Evolutionary conservation across 2,888 invertebrate species (phyloP), one percentile per base, ranked within the genome.

Genomic region (Catocala fraxini): DNA sequence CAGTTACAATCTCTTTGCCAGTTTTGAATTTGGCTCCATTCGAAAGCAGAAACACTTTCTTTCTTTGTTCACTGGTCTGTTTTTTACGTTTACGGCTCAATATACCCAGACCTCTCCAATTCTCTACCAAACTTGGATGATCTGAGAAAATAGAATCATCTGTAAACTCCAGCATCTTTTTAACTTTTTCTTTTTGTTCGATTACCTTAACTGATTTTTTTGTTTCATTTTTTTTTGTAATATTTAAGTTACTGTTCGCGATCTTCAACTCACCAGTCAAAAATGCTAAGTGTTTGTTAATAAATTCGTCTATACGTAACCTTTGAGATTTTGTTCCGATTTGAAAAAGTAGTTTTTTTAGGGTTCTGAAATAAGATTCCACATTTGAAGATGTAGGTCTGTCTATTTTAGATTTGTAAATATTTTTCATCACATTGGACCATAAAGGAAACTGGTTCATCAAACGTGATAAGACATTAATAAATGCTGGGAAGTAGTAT

Each of bases 361-460:
- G 15, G 52, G 13, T 62, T 48, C 42, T 62, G 48, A 52, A 62
- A 61, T 61, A 61, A 51, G 56, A 56, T 61, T 61, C 41, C 35
- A 56, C 61, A 52, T 61, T 61, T 47, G 57, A 62, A 62, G 62
- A 62, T 48, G 62, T 57, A 46, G 62, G 56, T 60, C 43, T 60
- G 45, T 61, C 51, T 57, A 62, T 62, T 53, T 57, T 43, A 43
- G 52, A 57, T 6, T 53, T 53, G 48, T 62, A 57, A 0, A 52
- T 7, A 52, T 57, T 57, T 62, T 62, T 62, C 53, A 62, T 61
- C 42, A 56, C 61, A 56, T 61, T 61, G 15, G 52, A 61, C 61
- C 61, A 56, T 51, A 61, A 51, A 46, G 47, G 61, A 61, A 59
- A 53, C 52, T 59, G 53, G 3, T 53, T 53, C 52, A 61, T 61